phyloP scores from a whole-genome alignment of 2,797 vertebrate genomes.

The Lutjanus campechanus region DNA sequence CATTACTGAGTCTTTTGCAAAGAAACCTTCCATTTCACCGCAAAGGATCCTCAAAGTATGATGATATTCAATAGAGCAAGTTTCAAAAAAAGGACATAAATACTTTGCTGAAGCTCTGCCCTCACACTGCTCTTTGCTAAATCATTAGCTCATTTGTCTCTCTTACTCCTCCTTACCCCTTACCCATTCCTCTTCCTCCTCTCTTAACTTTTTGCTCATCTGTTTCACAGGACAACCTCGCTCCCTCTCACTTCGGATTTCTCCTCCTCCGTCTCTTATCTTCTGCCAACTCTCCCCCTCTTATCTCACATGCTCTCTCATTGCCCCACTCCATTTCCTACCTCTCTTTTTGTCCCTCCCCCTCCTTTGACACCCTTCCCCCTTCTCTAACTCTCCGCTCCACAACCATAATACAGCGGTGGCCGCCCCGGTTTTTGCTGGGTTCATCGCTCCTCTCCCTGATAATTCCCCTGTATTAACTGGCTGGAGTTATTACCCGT shows the following conservation, averaged over 20 bases:
- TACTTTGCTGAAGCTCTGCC: slow-evolving; percentile 31
- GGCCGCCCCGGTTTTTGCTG: slow-evolving; percentile 66
- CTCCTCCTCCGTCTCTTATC: slow-evolving; percentile 44
- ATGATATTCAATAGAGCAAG: slow-evolving; percentile 20
- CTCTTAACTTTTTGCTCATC: slow-evolving; percentile 26
- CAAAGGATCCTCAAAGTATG: slow-evolving; percentile 14
- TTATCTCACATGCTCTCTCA: slow-evolving; percentile 51
- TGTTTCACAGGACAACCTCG: slow-evolving; percentile 36
- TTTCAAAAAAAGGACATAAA: slow-evolving; percentile 30
- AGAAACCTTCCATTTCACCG: slow-evolving; percentile 44
- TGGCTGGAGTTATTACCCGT: slow-evolving; percentile 93
- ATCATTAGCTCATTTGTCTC: slow-evolving; percentile 63
- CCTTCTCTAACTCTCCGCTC: slow-evolving; percentile 29
- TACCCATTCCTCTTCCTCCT: slow-evolving; percentile 36
- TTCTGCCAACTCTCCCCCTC: slow-evolving; percentile 31
- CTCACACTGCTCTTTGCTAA: slow-evolving; percentile 53
- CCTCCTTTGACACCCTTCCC: slow-evolving; percentile 34
- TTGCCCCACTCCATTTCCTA: slow-evolving; percentile 51
- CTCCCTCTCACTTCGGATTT: slow-evolving; percentile 33
- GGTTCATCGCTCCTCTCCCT: slow-evolving; percentile 85
- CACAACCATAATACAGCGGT: slow-evolving; percentile 57
- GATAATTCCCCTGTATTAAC: slow-evolving; percentile 89
- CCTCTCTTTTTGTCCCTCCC: slow-evolving; percentile 36
- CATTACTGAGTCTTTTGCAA: slow-evolving; percentile 57
- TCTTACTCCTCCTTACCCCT: slow-evolving; percentile 25